Conservation (phyloP, 2,113 vertebrate species). For the Hiodon tergisus region DNA sequence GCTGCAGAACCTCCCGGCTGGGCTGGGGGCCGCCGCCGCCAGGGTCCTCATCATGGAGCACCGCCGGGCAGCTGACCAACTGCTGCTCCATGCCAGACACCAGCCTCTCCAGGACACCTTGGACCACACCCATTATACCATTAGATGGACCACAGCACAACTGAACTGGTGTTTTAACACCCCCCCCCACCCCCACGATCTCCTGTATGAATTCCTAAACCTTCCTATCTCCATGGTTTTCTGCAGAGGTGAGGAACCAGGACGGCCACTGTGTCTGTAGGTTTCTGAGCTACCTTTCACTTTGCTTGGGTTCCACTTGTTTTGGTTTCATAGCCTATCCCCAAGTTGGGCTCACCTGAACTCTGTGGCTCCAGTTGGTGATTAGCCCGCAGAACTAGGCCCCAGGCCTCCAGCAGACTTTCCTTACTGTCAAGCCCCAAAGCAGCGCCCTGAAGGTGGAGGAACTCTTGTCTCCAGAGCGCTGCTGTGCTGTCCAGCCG, state of each 20-base stretch:
- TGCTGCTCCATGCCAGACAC: constrained; percentile 65
- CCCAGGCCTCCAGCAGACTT: constrained; percentile 73
- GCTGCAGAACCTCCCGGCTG: constrained; percentile 57
- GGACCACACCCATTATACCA: not conserved
- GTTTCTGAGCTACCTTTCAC: not conserved
- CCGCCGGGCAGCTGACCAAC: constrained; percentile 38
- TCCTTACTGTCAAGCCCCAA: constrained; percentile 70
- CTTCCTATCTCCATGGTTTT: no score
- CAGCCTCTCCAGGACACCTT: constrained; percentile 67
- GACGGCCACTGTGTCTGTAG: no score
- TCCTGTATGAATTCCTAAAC: no score
- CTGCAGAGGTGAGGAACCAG: no score
- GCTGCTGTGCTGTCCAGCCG: constrained; percentile 49
- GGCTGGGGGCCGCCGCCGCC: constrained; percentile 18
- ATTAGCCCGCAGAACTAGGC: constrained; percentile 76
- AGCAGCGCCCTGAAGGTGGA: constrained; percentile 65
- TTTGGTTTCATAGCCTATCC: not conserved
- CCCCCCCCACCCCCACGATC: no score
- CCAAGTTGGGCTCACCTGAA: constrained; percentile 60
- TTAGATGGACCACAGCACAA: not conserved
- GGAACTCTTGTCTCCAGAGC: constrained; percentile 65
- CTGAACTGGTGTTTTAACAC: no score
- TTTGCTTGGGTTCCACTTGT: no score
- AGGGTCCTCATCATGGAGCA: constrained; percentile 36
- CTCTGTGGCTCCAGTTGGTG: constrained; percentile 69